phyloP scores from a whole-genome alignment of 1,140 invertebrate genomes.

The Ericerus pela region DNA sequence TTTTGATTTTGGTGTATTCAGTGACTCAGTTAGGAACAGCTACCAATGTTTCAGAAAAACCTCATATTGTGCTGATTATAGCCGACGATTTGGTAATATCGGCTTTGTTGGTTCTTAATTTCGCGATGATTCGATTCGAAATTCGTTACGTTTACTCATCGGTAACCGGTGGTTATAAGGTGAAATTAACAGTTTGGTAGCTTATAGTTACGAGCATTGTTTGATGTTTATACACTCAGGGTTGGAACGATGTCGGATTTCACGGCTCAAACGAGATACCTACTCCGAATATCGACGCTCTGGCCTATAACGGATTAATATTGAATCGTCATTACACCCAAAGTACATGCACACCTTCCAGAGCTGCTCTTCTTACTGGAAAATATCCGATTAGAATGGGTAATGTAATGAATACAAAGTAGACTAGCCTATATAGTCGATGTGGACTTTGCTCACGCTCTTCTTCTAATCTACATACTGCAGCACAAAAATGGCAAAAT shows the following conservation, averaged over 20 bases:
- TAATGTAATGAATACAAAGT: too few relatives aligned
- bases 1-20: too few relatives aligned
- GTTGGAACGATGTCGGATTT: conserved; percentile 47
- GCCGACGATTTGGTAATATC: conserved; percentile 41
- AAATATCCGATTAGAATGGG: conserved; percentile 39
- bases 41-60: conserved; percentile 22
- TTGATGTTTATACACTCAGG: conserved; percentile 28
- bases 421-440: too few relatives aligned
- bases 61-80: conserved; percentile 41
- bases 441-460: too few relatives aligned
- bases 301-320: conserved; percentile 35
- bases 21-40: too few relatives aligned
- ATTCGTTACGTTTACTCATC: too few relatives aligned
- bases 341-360: conserved; percentile 39
- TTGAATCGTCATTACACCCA: conserved; percentile 37
- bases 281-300: conserved; percentile 41
- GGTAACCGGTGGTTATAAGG: too few relatives aligned
- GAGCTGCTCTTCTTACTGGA: conserved; percentile 40
- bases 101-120: too few relatives aligned
- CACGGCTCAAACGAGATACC: conserved; percentile 44
- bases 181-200: too few relatives aligned
- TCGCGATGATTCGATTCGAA: too few relatives aligned
- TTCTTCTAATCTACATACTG: too few relatives aligned
- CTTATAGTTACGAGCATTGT: neutral
- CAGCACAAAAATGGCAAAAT: too few relatives aligned